These are phyloP conservation scores for rabbit (Oryctolagus cuniculus) DNA, from an alignment of 2,113 vertebrate genomes.

Conservation along the genomic window mOryCun1.1 NC_091436.1:131497501-131498000, in stretches of 20 bases:
- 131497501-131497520: background rate
- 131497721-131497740: constrained; percentile 71
- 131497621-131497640: constrained; percentile 44
- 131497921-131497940: constrained; percentile 70
- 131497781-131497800: constrained; percentile 43
- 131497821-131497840: background rate
- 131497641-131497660: constrained; percentile 67
- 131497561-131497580: constrained; percentile 50
- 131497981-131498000: constrained; percentile 78
- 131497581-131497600: constrained; percentile 63
- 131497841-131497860: background rate
- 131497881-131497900: background rate
- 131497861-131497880: background rate
- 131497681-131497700: constrained; percentile 75
- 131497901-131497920: constrained; percentile 43
- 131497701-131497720: constrained; percentile 66
- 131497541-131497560: background rate
- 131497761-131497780: constrained; percentile 69
- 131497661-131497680: constrained; percentile 77
- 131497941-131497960: constrained; percentile 51
- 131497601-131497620: constrained; percentile 63
- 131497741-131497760: constrained; percentile 67
- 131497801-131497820: constrained; percentile 60
- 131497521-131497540: background rate
- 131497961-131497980: constrained; percentile 61